These are phyloP conservation scores for Megaustenia siamemsis DNA, from an alignment of 2,888 invertebrate genomes.

Conservation along the genomic window DNA sequence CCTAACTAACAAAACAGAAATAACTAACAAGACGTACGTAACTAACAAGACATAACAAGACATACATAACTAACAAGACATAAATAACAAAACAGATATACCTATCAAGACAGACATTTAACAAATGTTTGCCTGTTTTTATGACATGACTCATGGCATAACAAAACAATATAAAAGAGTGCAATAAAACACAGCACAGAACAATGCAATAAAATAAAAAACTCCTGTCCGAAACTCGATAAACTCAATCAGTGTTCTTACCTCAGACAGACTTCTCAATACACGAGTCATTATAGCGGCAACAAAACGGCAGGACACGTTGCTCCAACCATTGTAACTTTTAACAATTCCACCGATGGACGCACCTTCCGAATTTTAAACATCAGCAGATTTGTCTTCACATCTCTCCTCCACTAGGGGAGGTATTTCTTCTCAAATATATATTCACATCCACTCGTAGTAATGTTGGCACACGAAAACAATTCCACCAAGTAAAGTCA, in stretches of 20 bases:
- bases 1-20: too few species aligned
- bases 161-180: background rate
- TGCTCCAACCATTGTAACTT: background rate
- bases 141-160: background rate
- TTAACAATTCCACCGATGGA: background rate
- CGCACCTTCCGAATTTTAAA: background rate
- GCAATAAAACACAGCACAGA: too few species aligned
- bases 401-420: background rate
- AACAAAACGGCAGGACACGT: background rate
- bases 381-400: background rate
- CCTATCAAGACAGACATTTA: too few species aligned
- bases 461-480: background rate
- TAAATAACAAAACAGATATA: too few species aligned
- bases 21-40: too few species aligned
- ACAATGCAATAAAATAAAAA: background rate
- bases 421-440: background rate
- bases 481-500: too few species aligned
- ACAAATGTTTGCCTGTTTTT: too few species aligned
- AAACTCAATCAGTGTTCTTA: background rate
- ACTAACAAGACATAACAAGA: too few species aligned
- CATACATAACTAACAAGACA: too few species aligned
- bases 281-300: conserved; percentile 34
- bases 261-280: conserved; percentile 43
- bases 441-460: background rate
- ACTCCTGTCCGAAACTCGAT: background rate